Evolutionary conservation across 2,113 vertebrate species (phyloP), one percentile per base, ranked within the genome.

Genomic region (Pangasianodon gigas): DNA sequence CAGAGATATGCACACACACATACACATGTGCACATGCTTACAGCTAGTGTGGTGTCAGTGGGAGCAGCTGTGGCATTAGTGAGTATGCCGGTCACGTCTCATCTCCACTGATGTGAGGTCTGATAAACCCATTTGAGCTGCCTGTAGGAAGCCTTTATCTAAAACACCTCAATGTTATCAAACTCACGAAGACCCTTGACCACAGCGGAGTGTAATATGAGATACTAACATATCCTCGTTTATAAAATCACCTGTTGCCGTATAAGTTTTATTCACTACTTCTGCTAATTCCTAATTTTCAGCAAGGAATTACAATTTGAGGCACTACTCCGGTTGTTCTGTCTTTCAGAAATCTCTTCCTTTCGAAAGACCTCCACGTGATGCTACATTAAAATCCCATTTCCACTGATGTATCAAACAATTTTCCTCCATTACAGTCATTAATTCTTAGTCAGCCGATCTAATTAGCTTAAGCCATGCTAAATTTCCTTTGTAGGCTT

Each of bases 351-450:
- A 81, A 18, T 52, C 26, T 80, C 11, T 52, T 32, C 6, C 16
- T 87, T n/a, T 46, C 6, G 0, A 9, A 48, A 67, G 58, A 6
- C 10, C 29, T 32, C 46, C 87, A 26, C 21, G 37, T 56, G 51
- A 56, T 2, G 32, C 87, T 46, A 46, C 65, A 82, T 91, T 88
- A 89, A 91, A 87, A 77, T 58, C 75, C 26, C 87, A 89, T 75
- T 91, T 88, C 84, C 90, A 60, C n/a, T 62, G 7, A 29, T 14
- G 52, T 58, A 65, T 88, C 69, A 79, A 74, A 86, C 67, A 71
- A 83, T 67, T 58, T 60, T 74, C 77, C 67, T 58, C 60, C 65
- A 74, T 74, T 75, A 51, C 44, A 6, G 48, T 26, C 62, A 58
- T 74, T 91, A 48, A 51, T 75, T 88, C 58, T 46, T 67, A 71